Evolutionary conservation across 2,888 invertebrate species (phyloP).

Genomic region (Crocallis elinguaria): DNA sequence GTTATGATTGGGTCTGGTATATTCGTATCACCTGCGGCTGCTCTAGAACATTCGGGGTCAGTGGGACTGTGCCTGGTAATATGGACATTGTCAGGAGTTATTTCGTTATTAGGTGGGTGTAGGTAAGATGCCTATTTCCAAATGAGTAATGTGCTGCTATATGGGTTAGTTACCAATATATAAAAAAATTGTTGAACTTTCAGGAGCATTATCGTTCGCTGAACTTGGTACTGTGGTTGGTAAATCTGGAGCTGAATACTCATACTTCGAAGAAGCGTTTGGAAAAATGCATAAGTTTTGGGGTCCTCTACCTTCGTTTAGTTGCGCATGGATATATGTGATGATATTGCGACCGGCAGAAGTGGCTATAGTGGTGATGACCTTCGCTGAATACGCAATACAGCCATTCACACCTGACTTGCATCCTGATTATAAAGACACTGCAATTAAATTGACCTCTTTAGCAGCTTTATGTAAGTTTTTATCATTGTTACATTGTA

Average conservation of each 20-base stretch:
- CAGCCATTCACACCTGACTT: slow-evolving; percentile 85
- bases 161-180: neutral
- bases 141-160: no score
- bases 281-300: slow-evolving; percentile 87
- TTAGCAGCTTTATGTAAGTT: slow-evolving; percentile 87
- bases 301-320: slow-evolving; percentile 90
- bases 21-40: slow-evolving; percentile 93
- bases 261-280: slow-evolving; percentile 91
- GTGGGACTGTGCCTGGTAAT: slow-evolving; percentile 91
- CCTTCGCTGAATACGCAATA: slow-evolving; percentile 90
- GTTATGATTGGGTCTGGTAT: slow-evolving; percentile 97
- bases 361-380: slow-evolving; percentile 90
- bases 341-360: slow-evolving; percentile 90
- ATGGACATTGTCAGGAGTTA: slow-evolving; percentile 91
- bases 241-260: slow-evolving; percentile 92
- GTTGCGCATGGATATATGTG: slow-evolving; percentile 91
- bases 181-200: slow-evolving; percentile 43
- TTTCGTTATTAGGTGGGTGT: slow-evolving; percentile 90
- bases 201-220: slow-evolving; percentile 91
- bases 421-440: slow-evolving; percentile 68
- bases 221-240: slow-evolving; percentile 92
- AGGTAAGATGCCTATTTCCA: slow-evolving; percentile 62
- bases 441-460: slow-evolving; percentile 86
- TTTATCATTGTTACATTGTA: neutral
- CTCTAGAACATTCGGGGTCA: slow-evolving; percentile 90